Base-by-base conservation (phyloP, 2,888 invertebrate genomes). In the Nomada fabriciana region DNA sequence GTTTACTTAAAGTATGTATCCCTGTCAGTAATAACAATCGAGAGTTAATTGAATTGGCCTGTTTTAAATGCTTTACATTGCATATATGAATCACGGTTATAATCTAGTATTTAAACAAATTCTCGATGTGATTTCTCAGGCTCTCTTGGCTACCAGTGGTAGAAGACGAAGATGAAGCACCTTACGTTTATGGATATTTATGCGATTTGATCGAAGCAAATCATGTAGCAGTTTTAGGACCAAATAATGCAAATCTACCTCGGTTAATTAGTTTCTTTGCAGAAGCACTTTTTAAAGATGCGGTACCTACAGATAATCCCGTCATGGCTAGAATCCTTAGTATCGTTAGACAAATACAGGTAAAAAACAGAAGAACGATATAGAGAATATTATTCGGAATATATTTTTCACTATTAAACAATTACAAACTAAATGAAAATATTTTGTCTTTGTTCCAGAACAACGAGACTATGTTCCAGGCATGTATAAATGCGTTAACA, bases 151-250 rank as follows among this genome's bases (percentile, higher is more conserved):
- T 99, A 91, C 99, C 99, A 11, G 98, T 99, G 53, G 96, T 97
- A 88, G 99, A 99, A 93, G 99, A 99, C 94, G 96, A 96, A 18
- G 99, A 99, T 89, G 99, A 99, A 94, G 98, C 99, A 67, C 97
- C 98, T 36, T 98, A 98, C 93, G 97, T 99, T 84, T 99, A 99
- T 94, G 97, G 97, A 77, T 98, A 99, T 94, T 95, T 99, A 87
- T 99, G 99, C 94, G 99, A 99, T 95, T 95, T 99, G 88, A 97
- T 99, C 85, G 98, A 98, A 94, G 95, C 96, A 89, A 98, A 98
- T 92, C 97, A 99, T 95, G 97, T 98, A 25, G 95, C 96, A 77
- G 96, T 99, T 82, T 95, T 98, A 91, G 98, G 98, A 74, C 96
- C 96, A 78, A 97, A 98, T 92, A 98, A 98, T 91, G 95, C 96